phyloP scores from a whole-genome alignment of 2,113 vertebrate genomes.

The Rallus limicola region DNA sequence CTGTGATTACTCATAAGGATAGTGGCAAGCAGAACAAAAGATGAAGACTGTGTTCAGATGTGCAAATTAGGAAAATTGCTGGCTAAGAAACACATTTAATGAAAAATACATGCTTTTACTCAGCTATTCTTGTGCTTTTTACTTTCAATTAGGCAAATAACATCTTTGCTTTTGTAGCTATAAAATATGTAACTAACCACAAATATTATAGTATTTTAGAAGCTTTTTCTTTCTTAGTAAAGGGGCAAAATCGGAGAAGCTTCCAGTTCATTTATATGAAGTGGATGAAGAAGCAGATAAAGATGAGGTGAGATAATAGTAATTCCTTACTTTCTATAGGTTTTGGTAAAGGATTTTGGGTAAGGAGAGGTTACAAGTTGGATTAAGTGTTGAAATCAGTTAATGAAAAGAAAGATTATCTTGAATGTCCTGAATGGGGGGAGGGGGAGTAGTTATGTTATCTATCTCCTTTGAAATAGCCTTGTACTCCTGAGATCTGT shows the following conservation, averaged over 20 bases:
- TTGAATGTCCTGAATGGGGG: neutral
- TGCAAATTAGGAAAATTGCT: neutral
- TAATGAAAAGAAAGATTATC: neutral
- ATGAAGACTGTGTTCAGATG: neutral
- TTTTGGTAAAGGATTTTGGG: neutral
- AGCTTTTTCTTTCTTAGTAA: constrained; percentile 80
- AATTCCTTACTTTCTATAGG: neutral
- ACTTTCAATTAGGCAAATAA: neutral
- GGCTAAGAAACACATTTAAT: neutral
- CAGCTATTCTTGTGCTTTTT: neutral
- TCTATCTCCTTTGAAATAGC: neutral
- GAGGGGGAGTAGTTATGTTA: neutral
- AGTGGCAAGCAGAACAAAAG: neutral
- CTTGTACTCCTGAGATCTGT: neutral
- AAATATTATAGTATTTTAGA: neutral
- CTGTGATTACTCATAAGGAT: neutral
- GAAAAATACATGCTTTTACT: neutral
- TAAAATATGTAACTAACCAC: neutral
- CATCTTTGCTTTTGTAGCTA: neutral
- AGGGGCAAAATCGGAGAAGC: constrained; percentile 88
- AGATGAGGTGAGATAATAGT: constrained; percentile 87
- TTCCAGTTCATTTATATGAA: constrained; percentile 94
- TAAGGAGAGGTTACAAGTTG: neutral
- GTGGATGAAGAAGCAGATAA: constrained; percentile 98
- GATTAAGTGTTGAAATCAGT: neutral